Conservation (phyloP, 2,113 vertebrate genomes). For the Nannobrachium achirus region DNA sequence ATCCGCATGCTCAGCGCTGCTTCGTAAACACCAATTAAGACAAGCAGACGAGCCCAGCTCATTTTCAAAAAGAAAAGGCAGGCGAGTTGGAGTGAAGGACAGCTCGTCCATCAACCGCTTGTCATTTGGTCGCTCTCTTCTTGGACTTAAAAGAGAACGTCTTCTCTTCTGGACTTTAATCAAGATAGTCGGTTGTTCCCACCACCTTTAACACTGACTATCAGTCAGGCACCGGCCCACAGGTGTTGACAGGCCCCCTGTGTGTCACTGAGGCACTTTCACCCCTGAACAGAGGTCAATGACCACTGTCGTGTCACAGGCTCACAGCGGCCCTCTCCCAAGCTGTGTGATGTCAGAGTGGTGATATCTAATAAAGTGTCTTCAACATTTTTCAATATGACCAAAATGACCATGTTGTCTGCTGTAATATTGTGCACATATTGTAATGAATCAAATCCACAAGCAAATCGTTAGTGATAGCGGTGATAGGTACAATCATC, state of each 20-base stretch:
- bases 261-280: constrained; percentile 44
- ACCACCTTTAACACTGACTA: constrained; percentile 31
- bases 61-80: constrained; percentile 58
- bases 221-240: constrained; percentile 20
- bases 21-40: constrained; percentile 61
- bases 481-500: too few relatives aligned
- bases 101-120: constrained; percentile 45
- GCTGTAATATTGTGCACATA: neutral
- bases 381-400: too few relatives aligned
- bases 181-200: constrained; percentile 23
- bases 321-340: constrained; percentile 21
- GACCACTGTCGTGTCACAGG: constrained; percentile 45
- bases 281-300: constrained; percentile 28
- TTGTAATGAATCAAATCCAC: neutral
- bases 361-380: constrained; percentile 1
- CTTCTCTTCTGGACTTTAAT: constrained; percentile 44
- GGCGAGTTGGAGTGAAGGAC: constrained; percentile 48
- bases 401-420: neutral
- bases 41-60: constrained; percentile 50
- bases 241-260: constrained; percentile 43
- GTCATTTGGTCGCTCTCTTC: constrained; percentile 41
- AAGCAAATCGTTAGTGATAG: neutral
- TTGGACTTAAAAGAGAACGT: constrained; percentile 52
- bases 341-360: constrained; percentile 24
- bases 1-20: constrained; percentile 54